Conservation (phyloP, 2,113 vertebrate genomes). For the Bujurquina vittata region DNA sequence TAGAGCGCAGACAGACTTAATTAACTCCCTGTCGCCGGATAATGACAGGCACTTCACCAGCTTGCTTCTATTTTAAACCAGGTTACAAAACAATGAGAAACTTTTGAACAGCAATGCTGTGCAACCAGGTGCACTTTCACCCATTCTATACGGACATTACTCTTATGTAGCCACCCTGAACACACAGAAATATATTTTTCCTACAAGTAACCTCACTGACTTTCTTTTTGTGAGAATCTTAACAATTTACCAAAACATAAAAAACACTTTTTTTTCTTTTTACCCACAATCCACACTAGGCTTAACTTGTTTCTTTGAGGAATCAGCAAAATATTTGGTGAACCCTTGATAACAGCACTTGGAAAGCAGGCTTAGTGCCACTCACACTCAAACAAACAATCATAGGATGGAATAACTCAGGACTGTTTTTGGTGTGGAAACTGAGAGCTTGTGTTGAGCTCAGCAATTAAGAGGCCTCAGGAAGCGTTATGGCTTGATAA, state of each 20-base stretch:
- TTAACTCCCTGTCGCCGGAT: conserved; percentile 15
- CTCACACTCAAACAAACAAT: conserved; percentile 7
- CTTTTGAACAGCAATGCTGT: conserved; percentile 18
- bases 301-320: conserved; percentile 2
- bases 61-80: conserved; percentile 39
- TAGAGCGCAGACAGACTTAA: conserved; percentile 6
- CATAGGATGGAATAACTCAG: not conserved
- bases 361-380: not conserved
- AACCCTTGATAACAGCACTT: conserved; percentile 16
- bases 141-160: not conserved
- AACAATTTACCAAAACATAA: not conserved
- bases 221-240: not conserved
- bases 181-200: not conserved
- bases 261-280: not conserved
- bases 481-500: not conserved
- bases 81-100: not conserved
- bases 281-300: not conserved
- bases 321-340: not conserved
- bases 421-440: not conserved
- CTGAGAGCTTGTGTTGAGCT: not conserved
- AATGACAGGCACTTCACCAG: conserved; percentile 7
- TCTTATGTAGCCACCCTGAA: not conserved
- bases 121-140: not conserved
- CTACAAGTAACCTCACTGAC: not conserved
- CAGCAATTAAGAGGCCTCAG: not conserved